phyloP scores from a whole-genome alignment of 2,113 vertebrate species.

The Columba janthina region DNA sequence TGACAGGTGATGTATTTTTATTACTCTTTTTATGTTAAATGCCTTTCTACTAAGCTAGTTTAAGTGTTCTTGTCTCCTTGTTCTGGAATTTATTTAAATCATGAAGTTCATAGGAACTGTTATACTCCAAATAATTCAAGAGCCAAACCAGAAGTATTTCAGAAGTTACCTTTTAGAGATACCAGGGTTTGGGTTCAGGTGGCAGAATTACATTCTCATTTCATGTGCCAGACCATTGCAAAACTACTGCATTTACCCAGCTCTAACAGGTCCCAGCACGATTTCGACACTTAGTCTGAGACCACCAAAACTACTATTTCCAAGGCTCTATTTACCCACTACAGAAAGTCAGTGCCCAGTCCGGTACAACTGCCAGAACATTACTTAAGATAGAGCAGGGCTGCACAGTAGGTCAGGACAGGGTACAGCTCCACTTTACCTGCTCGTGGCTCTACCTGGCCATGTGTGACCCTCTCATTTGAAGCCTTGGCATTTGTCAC shows the following conservation, averaged over 20 bases:
- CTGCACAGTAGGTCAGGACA: background rate
- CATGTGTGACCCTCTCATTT: background rate
- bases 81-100: conserved; percentile 59
- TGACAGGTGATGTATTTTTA: conserved; percentile 63
- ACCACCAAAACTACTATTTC: conserved; percentile 34
- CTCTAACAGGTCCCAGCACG: background rate
- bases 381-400: background rate
- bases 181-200: background rate
- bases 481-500: background rate
- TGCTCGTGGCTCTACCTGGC: background rate
- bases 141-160: conserved; percentile 32
- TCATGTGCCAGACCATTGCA: background rate
- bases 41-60: conserved; percentile 58
- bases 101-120: conserved; percentile 28
- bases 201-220: background rate
- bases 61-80: conserved; percentile 65
- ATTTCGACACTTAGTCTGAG: background rate
- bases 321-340: background rate
- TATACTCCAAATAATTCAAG: conserved; percentile 54
- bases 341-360: background rate
- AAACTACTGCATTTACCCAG: background rate
- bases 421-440: background rate
- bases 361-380: background rate
- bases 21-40: conserved; percentile 64
- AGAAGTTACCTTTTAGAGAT: conserved; percentile 19